Base-by-base conservation (phyloP, 2,113 vertebrate genomes). In the Bostrychus sinensis region DNA sequence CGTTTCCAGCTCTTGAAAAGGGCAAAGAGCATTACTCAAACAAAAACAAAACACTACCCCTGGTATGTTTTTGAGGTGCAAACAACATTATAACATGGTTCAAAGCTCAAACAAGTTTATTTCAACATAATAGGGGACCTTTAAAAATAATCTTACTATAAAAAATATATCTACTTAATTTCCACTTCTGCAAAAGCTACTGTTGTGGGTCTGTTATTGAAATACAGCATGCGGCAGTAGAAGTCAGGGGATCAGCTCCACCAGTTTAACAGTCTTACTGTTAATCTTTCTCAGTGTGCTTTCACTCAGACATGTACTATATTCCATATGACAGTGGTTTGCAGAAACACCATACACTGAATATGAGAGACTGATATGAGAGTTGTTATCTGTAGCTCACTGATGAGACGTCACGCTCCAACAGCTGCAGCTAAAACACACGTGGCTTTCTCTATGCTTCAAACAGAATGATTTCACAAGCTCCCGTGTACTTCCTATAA, bases 381-480 rank as follows among this genome's bases (percentile, higher is more conserved):
- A 46, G 7, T n/a, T 62, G 23, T 22, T 45, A 37, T 64, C 16
- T 26, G 19, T 50, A 13, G 38, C 45, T 32, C 7, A 22, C 20
- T 28, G 17, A 73, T 62, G n/a, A 65, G 39, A 48, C 26, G 36
- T n/a, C 17, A 34, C 20, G 53, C 50, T 65, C 41, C 0, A 32
- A 23, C 42, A 23, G 37, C 50, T 3, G 1, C n/a, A 6, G 17
- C 5, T 28, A 38, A 56, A 77, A 28, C 62, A 70, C 13, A 75
- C 62, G 42, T 42, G 53, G 53, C 59, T 28, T 30, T 30, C 32
- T 51, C 36, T 41, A 11, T 6, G 43, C 1, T 72, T 56, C 11
- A 62, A 34, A 72, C 45, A 0, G 26, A 76, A 78, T 38, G 7
- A 61, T 62, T 65, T 70, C 69, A 61, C 32, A 59, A 16, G 59